Evolutionary conservation across 2,888 invertebrate species (phyloP).

Genomic region (Cephus nigrinus): DNA sequence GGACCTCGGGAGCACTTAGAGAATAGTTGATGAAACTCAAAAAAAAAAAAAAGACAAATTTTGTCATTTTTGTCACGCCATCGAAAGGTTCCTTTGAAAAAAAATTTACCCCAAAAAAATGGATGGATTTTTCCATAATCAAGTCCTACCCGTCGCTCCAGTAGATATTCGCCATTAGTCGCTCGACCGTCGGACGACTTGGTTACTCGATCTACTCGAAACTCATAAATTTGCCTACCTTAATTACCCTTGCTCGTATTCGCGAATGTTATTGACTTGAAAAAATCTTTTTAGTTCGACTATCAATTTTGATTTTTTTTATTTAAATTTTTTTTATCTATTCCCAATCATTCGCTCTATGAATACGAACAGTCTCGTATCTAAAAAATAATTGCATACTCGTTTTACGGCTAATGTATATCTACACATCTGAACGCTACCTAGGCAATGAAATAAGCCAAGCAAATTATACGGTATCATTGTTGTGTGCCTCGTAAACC

Average conservation of each 20-base stretch:
- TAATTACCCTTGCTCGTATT: neutral
- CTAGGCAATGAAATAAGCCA: conserved; percentile 37
- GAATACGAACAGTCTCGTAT: neutral
- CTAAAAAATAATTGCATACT: neutral
- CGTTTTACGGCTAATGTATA: neutral
- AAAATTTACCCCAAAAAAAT: neutral
- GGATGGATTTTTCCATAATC: neutral
- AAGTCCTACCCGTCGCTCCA: neutral
- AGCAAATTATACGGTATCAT: conserved; percentile 54
- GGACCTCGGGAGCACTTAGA: neutral
- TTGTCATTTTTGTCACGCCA: neutral
- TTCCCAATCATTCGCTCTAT: neutral
- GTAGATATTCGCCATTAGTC: neutral
- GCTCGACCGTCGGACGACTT: neutral
- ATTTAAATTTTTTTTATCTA: neutral
- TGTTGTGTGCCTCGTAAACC: conserved; percentile 46
- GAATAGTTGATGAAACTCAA: neutral
- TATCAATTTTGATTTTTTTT: neutral
- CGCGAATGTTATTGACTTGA: neutral
- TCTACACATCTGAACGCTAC: neutral
- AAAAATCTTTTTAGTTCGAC: neutral
- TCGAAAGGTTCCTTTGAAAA: too few species aligned
- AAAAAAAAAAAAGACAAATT: neutral
- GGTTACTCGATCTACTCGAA: neutral
- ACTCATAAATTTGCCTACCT: neutral